Conservation (phyloP, 2,113 vertebrate genomes). For the Aleadryas rufinucha region DNA sequence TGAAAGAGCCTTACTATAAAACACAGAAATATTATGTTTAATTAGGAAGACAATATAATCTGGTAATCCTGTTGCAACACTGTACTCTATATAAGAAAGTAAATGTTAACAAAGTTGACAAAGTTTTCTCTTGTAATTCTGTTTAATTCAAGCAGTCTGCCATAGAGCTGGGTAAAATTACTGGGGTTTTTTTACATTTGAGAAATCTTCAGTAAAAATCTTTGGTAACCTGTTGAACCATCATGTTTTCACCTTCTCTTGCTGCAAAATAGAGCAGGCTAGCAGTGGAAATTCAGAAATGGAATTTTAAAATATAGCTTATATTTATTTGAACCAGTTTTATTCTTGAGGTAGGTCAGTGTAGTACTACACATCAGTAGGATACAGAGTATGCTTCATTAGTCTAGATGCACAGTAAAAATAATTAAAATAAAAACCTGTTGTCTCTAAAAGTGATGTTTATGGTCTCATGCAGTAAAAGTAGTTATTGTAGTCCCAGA, state of each 20-base stretch:
- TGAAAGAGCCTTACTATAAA: background rate
- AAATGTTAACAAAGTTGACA: background rate
- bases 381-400: background rate
- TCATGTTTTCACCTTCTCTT: background rate
- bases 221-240: background rate
- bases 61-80: background rate
- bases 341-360: background rate
- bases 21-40: background rate
- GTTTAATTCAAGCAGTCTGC: background rate
- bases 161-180: background rate
- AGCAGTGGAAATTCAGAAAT: background rate
- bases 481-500: background rate
- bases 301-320: background rate
- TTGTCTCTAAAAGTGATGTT: background rate
- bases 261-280: background rate
- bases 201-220: background rate
- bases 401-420: background rate
- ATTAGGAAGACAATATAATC: background rate
- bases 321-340: background rate
- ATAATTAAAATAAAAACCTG: background rate
- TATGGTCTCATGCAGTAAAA: background rate
- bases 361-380: background rate
- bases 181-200: fast-evolving
- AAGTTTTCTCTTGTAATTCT: background rate
- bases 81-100: background rate